Evolutionary conservation across 2,888 invertebrate genomes (phyloP), one percentile per base, ranked within the genome.

Genomic region (Ctenicera cuprea): DNA sequence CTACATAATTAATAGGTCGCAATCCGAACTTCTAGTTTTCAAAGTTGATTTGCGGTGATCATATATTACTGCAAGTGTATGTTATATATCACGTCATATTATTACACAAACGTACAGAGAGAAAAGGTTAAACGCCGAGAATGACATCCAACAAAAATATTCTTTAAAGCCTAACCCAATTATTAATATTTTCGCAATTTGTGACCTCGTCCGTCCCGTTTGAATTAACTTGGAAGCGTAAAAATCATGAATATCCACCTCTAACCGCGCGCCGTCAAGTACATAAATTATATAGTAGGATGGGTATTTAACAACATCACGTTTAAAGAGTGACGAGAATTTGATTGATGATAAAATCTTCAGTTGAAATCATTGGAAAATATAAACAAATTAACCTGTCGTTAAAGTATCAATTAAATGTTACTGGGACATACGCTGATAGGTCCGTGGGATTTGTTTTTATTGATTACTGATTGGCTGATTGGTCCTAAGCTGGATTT

Each of bases 371-470:
- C 43, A 52, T 69, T 45, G 52, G 33, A 38, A 62, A 62, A 61
- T 33, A 37, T 43, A 54, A 70, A 63, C 70, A 70, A 62, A 63
- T 63, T 63, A 63, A 22, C 30, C 26, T 54, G 70, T 52, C 54
- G 62, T 63, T 62, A 52, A 63, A 45, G 70, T 70, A 63, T 70
- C 63, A 70, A 70, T 70, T 70, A 70, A 70, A 63, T 52, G 63
- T 70, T 63, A 70, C 63, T 63, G 50, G 70, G 37, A 70, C 43
- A 70, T 41, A 63, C 70, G 69, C 61, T 69, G 69, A 69, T 69
- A 69, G 69, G 62, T 68, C 61, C 22, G 33, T 38, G 48, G 45
- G 48, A 69, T 30, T 50, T 38, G 41, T 52, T 50, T 14, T 43
- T 68, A 30, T 20, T 63, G 70, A 63, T 63, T 63, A 63, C 30